Percentiles rank a stretch among this genome's conserved stretches.
Evolutionary conservation across 2,888 invertebrate genomes (phyloP).

Genomic region (Andricus quercusramuli): DNA sequence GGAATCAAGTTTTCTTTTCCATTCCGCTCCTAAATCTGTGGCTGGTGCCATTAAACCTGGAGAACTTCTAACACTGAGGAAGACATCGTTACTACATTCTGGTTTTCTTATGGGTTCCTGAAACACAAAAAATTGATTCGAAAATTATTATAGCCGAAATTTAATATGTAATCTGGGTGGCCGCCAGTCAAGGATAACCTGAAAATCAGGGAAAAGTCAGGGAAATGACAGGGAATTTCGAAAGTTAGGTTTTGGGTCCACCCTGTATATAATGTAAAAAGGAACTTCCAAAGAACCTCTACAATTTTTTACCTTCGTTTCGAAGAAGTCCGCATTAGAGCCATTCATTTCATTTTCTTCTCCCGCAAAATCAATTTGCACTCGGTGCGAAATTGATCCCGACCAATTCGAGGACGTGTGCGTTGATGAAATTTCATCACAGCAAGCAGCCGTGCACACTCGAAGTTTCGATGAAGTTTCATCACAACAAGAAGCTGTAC

Average conservation of each 20-base stretch:
- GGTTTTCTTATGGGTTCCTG: slow-evolving; percentile 67
- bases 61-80: slow-evolving; percentile 73
- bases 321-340: slow-evolving; percentile 73
- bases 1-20: slow-evolving; percentile 71
- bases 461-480: slow-evolving; percentile 68
- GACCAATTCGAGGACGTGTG: slow-evolving; percentile 56
- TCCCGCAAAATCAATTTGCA: slow-evolving; percentile 69
- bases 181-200: too few relatives aligned
- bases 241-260: too few relatives aligned
- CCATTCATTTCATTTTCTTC: slow-evolving; percentile 70
- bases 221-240: too few relatives aligned
- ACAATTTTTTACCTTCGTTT: slow-evolving; percentile 65
- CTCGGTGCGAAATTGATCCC: slow-evolving; percentile 56
- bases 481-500: slow-evolving; percentile 76
- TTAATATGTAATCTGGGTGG: not conserved
- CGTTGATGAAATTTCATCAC: slow-evolving; percentile 75
- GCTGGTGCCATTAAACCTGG: slow-evolving; percentile 75
- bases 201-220: too few relatives aligned
- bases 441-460: slow-evolving; percentile 72
- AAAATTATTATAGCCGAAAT: slow-evolving; percentile 4
- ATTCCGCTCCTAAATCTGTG: slow-evolving; percentile 73
- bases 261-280: too few relatives aligned
- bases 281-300: not conserved
- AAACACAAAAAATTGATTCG: slow-evolving; percentile 38
- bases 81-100: slow-evolving; percentile 71